phyloP scores from a whole-genome alignment of 2,888 invertebrate species.

The Lasioglossum vierecki region DNA sequence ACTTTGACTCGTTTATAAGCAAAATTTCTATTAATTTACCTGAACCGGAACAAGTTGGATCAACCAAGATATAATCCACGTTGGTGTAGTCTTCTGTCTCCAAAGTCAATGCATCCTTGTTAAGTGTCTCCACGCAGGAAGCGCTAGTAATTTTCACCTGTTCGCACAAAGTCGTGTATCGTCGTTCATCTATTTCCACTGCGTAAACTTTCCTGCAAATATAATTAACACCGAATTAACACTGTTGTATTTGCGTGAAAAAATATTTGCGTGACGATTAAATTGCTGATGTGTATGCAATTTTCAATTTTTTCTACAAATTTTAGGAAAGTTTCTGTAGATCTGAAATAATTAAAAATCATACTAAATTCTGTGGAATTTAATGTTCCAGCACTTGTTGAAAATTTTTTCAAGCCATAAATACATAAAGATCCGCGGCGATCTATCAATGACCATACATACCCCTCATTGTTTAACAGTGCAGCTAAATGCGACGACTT shows the following conservation, averaged over 20 bases:
- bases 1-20: neutral
- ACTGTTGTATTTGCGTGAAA: neutral
- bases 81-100: conserved; percentile 86
- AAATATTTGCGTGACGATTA: conserved; percentile 6
- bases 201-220: conserved; percentile 91
- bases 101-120: conserved; percentile 90
- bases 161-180: conserved; percentile 88
- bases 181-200: conserved; percentile 89
- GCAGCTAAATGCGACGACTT: conserved; percentile 96
- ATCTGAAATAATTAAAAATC: too few relatives aligned
- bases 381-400: too few relatives aligned
- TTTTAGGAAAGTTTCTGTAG: too few relatives aligned
- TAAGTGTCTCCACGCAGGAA: conserved; percentile 88
- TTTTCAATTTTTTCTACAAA: too few relatives aligned
- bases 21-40: conserved; percentile 85
- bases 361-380: too few relatives aligned
- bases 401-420: too few relatives aligned
- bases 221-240: neutral
- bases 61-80: conserved; percentile 96
- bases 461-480: conserved; percentile 91
- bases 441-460: conserved; percentile 77
- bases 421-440: too few relatives aligned
- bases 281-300: too few relatives aligned
- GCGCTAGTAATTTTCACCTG: conserved; percentile 88
- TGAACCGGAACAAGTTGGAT: conserved; percentile 98